Evolutionary conservation across 1,140 invertebrate genomes (phyloP).

Genomic region (Rhynchophorus ferrugineus): DNA sequence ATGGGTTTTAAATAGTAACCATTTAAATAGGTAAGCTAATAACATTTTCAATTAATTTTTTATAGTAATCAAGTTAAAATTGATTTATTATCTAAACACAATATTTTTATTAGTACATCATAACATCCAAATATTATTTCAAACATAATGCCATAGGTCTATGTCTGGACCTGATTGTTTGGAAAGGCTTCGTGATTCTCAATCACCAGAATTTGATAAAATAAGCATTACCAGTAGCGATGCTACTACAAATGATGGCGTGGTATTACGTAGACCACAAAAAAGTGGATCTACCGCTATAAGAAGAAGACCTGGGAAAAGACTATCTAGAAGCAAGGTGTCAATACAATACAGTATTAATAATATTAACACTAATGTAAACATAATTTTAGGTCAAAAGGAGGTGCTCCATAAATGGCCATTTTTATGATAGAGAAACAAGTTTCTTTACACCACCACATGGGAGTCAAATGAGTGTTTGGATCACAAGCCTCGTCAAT

Average conservation of each 20-base stretch:
- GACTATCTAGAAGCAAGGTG: constrained; percentile 56
- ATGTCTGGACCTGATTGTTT: constrained; percentile 64
- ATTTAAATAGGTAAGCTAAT: constrained; percentile 51
- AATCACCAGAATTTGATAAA: constrained; percentile 37
- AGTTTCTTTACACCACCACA: constrained; percentile 80
- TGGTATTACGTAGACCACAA: constrained; percentile 37
- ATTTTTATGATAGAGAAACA: constrained; percentile 82
- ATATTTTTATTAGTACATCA: neutral
- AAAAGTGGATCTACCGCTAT: constrained; percentile 60
- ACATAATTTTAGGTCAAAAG: constrained; percentile 47
- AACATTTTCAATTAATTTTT: neutral
- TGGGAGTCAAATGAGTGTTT: constrained; percentile 79
- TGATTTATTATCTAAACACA: neutral
- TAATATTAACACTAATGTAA: neutral
- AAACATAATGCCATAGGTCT: too few relatives aligned
- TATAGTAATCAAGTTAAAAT: neutral
- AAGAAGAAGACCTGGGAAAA: constrained; percentile 58
- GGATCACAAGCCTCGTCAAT: constrained; percentile 73
- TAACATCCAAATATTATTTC: constrained; percentile 24
- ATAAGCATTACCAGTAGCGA: constrained; percentile 29
- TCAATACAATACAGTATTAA: neutral
- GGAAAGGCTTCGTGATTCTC: constrained; percentile 37
- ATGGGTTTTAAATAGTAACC: constrained; percentile 29
- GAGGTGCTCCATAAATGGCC: constrained; percentile 80
- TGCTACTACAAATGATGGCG: constrained; percentile 38